Percentiles rank a stretch among this genome's conserved stretches.
Evolutionary conservation across 2,888 invertebrate species (phyloP).

Genomic region (Hydraecia micacea): DNA sequence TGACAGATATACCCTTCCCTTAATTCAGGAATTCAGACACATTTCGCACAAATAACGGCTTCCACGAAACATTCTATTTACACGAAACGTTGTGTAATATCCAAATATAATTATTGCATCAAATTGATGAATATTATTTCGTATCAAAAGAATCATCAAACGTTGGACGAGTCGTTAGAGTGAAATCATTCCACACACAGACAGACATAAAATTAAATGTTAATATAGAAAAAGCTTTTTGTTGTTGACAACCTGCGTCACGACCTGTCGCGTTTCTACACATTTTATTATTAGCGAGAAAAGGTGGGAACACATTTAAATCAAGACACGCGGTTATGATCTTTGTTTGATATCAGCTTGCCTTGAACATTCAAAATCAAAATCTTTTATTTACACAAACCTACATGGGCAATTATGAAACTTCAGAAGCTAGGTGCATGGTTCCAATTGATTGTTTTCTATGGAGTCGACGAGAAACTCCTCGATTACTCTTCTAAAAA

Average conservation of each 20-base stretch:
- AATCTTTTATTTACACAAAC: neutral
- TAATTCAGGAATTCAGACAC: conserved; percentile 4
- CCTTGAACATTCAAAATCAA: neutral
- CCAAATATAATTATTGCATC: conserved; percentile 16
- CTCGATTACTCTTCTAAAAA: neutral
- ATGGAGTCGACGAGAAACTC: neutral
- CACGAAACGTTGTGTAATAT: neutral
- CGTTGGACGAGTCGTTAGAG: conserved; percentile 14
- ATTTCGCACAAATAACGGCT: conserved; percentile 2
- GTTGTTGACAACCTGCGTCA: conserved; percentile 48
- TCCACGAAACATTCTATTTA: conserved; percentile 12
- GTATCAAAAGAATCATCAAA: conserved; percentile 45
- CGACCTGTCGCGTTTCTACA: conserved; percentile 38
- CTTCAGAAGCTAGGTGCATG: neutral
- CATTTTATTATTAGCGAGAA: conserved; percentile 46
- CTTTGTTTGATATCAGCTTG: neutral
- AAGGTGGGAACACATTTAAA: conserved; percentile 34
- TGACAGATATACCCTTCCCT: conserved; percentile 21
- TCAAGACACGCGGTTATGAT: neutral
- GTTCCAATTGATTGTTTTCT: neutral
- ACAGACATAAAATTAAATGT: conserved; percentile 42
- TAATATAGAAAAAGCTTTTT: conserved; percentile 37
- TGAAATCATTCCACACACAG: conserved; percentile 43
- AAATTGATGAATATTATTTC: conserved; percentile 13
- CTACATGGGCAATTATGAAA: neutral